phyloP scores from a whole-genome alignment of 2,888 invertebrate genomes.

The Erpobdella octoculata region DNA sequence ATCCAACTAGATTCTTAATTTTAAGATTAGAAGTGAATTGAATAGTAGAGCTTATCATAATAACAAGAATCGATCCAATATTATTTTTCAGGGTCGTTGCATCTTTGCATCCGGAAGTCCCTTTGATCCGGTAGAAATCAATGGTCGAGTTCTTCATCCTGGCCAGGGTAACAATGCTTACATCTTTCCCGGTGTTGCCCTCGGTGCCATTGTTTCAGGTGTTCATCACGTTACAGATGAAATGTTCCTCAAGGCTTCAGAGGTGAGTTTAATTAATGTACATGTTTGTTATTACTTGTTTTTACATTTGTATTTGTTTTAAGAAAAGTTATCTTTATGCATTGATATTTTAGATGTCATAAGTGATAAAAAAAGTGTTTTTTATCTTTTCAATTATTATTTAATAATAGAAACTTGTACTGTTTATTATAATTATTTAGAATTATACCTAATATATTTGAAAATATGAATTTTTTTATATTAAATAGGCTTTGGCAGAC shows the following conservation, averaged over 20 bases:
- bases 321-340: too few relatives aligned
- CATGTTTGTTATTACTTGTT: too few relatives aligned
- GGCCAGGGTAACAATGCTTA: slow-evolving; percentile 71
- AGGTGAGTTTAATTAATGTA: slow-evolving; percentile 59
- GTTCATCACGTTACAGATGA: slow-evolving; percentile 87
- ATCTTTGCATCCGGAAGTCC: slow-evolving; percentile 94
- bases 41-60: too few relatives aligned
- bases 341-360: too few relatives aligned
- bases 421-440: background rate
- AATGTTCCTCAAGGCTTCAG: slow-evolving; percentile 87
- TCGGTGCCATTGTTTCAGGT: slow-evolving; percentile 84
- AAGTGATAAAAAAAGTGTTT: too few relatives aligned
- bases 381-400: too few relatives aligned
- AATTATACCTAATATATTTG: background rate
- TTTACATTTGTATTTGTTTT: too few relatives aligned
- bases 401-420: background rate
- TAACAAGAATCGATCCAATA: too few relatives aligned
- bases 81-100: slow-evolving; percentile 72
- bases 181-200: slow-evolving; percentile 72
- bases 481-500: slow-evolving; percentile 65
- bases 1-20: too few relatives aligned
- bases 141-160: slow-evolving; percentile 73
- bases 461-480: background rate
- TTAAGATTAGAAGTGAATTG: too few relatives aligned
- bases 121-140: slow-evolving; percentile 73